These are phyloP conservation scores for Dysdera silvatica DNA, from an alignment of 1,140 invertebrate genomes.

Conservation along the genomic window DNA sequence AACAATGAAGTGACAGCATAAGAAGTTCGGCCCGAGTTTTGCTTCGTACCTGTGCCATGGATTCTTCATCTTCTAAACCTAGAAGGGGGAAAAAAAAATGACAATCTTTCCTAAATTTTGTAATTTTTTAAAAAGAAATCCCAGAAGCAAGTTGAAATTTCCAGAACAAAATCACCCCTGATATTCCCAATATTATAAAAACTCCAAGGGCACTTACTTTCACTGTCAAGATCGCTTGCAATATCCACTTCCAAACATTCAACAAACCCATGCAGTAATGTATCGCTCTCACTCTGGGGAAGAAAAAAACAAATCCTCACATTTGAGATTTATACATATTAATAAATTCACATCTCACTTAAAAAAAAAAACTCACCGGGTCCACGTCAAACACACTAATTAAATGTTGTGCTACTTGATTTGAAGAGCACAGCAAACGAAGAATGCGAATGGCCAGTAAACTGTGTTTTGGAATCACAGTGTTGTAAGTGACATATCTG, in stretches of 20 bases:
- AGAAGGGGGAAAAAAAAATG: background rate
- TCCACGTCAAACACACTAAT: constrained; percentile 20
- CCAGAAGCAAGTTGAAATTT: no score
- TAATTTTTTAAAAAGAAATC: no score
- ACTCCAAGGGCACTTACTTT: background rate
- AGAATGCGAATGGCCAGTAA: constrained; percentile 63
- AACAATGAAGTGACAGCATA: constrained; percentile 62
- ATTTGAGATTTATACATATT: background rate
- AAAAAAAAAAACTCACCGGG: constrained; percentile 9
- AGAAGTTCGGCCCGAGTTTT: constrained; percentile 49
- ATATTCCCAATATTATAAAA: background rate
- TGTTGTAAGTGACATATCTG: constrained; percentile 59
- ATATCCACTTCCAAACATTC: constrained; percentile 72
- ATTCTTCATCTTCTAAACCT: constrained; percentile 5
- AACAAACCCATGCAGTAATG: constrained; percentile 71
- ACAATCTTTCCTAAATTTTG: no score
- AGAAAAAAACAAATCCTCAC: background rate
- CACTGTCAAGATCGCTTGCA: constrained; percentile 32
- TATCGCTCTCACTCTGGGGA: constrained; percentile 35
- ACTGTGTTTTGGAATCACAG: constrained; percentile 59
- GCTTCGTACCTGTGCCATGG: background rate
- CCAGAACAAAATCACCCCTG: no score
- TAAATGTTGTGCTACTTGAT: constrained; percentile 24
- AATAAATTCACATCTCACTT: background rate
- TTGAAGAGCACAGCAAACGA: constrained; percentile 28